phyloP scores from a whole-genome alignment of 2,113 vertebrate species.

The Cebus imitator region DNA sequence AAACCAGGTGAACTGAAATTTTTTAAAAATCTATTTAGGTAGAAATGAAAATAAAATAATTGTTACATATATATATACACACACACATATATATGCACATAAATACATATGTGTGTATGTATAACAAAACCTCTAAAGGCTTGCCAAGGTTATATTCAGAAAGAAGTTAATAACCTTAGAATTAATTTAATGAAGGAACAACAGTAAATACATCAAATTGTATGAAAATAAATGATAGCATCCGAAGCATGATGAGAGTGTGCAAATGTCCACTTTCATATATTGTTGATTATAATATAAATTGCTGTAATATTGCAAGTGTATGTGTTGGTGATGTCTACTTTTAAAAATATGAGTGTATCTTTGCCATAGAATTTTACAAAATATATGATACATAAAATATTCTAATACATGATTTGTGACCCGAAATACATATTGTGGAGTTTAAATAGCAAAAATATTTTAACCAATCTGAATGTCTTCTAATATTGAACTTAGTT shows the following conservation, averaged over 20 bases:
- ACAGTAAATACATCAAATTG: background rate
- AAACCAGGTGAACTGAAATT: background rate
- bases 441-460: background rate
- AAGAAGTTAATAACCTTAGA: background rate
- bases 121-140: background rate
- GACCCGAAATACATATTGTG: background rate
- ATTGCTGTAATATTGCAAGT: background rate
- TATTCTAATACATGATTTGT: background rate
- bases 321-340: background rate
- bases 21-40: background rate
- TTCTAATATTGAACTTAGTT: background rate
- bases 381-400: background rate
- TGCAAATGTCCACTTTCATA: background rate
- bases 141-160: background rate
- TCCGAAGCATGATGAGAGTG: background rate
- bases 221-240: background rate
- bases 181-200: background rate
- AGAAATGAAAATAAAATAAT: conserved; percentile 23
- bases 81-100: background rate
- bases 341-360: background rate
- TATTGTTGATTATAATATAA: background rate
- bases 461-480: background rate
- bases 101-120: background rate
- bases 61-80: background rate
- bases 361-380: background rate